Percentiles rank a stretch among this genome's conserved stretches.
phyloP scores from a whole-genome alignment of 2,113 vertebrate species.

The Nesospiza acunhae region DNA sequence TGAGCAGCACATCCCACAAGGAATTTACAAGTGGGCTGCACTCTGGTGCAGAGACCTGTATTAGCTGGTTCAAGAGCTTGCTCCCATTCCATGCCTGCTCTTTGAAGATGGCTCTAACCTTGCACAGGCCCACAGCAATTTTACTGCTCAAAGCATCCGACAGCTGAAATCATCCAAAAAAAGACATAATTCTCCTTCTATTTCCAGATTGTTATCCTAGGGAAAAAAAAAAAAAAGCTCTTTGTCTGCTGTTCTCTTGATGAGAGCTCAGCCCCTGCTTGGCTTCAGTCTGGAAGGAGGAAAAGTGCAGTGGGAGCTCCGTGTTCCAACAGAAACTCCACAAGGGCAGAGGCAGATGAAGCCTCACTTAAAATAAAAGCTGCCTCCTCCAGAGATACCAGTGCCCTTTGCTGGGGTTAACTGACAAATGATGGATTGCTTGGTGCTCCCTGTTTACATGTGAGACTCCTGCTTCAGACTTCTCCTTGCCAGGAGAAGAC shows the following conservation, averaged over 20 bases:
- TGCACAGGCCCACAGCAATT: background rate
- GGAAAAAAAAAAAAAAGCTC: background rate
- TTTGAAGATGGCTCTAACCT: background rate
- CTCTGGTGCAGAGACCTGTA: background rate
- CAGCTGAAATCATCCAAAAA: background rate
- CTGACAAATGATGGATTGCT: background rate
- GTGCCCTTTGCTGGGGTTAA: background rate
- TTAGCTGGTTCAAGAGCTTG: background rate
- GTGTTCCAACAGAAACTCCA: background rate
- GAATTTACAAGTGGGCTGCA: background rate
- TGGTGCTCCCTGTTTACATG: background rate
- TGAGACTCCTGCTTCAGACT: background rate
- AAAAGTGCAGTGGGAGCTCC: background rate
- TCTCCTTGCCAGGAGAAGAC: background rate
- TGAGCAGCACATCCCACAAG: background rate
- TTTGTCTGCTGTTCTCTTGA: background rate
- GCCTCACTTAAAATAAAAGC: background rate
- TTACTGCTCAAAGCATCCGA: background rate
- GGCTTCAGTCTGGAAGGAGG: background rate
- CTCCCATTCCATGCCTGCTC: background rate
- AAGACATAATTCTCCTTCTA: background rate
- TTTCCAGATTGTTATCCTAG: background rate
- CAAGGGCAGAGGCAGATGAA: background rate
- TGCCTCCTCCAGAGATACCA: background rate
- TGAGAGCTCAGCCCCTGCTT: background rate